These are phyloP conservation scores for Poeciliopsis paucimaculata DNA, from an alignment of 2,797 vertebrate genomes.

Conservation along the genomic window DNA sequence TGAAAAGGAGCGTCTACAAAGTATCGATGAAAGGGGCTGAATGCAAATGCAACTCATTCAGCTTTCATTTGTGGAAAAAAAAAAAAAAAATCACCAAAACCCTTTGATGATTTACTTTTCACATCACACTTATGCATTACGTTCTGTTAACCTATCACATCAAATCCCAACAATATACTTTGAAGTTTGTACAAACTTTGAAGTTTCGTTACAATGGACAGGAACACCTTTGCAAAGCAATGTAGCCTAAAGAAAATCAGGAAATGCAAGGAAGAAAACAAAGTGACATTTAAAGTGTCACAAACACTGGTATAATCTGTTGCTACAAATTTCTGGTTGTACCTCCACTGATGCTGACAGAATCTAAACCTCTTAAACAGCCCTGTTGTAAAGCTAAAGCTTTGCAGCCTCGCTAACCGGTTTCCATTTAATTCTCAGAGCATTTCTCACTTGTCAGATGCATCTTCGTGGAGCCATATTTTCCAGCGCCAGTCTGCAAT, in stretches of 20 bases:
- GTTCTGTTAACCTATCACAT: neutral
- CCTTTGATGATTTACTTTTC: neutral
- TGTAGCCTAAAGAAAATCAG: neutral
- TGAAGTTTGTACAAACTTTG: neutral
- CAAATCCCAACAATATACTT: neutral
- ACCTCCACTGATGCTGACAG: neutral
- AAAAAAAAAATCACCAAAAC: neutral
- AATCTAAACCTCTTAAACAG: constrained; percentile 8
- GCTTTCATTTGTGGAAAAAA: neutral
- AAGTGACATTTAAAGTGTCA: neutral
- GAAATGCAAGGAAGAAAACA: neutral
- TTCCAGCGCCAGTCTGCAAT: constrained; percentile 56
- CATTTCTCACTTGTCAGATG: constrained; percentile 26
- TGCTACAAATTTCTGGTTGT: neutral
- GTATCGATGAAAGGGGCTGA: neutral
- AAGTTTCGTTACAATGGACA: neutral
- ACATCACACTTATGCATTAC: neutral
- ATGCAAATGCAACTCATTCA: neutral
- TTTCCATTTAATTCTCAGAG: constrained; percentile 22
- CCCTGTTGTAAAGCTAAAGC: constrained; percentile 28
- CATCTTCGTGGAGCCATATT: constrained; percentile 41
- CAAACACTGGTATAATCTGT: neutral
- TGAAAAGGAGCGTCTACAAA: neutral
- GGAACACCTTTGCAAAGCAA: neutral
- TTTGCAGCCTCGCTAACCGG: constrained; percentile 6